phyloP scores from a whole-genome alignment of 2,888 invertebrate genomes.

The Aricia artaxerxes region DNA sequence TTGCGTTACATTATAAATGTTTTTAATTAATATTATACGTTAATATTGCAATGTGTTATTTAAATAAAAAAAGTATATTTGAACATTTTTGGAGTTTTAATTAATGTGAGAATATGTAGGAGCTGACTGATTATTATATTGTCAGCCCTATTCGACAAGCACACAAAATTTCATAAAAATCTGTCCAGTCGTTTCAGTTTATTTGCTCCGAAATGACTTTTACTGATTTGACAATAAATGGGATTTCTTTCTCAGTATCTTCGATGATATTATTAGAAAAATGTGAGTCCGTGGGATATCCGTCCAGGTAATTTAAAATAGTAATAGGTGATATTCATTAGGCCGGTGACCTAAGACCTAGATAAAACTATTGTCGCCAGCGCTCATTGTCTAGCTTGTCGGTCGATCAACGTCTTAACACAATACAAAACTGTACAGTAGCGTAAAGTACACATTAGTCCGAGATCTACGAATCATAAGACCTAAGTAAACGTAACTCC shows the following conservation, averaged over 20 bases:
- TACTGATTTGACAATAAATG: too few species aligned
- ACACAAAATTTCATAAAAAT: too few species aligned
- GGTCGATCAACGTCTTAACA: slow-evolving; percentile 10
- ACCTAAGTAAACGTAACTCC: too few species aligned
- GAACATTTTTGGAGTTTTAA: too few species aligned
- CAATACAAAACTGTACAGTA: not conserved
- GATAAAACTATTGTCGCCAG: slow-evolving; percentile 11
- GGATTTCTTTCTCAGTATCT: not conserved
- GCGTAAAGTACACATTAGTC: too few species aligned
- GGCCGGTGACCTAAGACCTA: not conserved
- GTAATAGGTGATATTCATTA: not conserved
- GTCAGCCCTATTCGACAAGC: too few species aligned
- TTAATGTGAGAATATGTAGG: too few species aligned
- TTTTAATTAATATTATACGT: not conserved
- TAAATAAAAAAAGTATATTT: not conserved
- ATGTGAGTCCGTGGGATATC: not conserved
- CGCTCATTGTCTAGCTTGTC: not conserved
- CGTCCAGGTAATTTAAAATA: not conserved
- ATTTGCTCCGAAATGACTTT: too few species aligned
- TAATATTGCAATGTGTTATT: not conserved
- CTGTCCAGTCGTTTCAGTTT: too few species aligned
- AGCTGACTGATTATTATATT: too few species aligned
- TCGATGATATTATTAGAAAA: not conserved
- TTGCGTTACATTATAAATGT: not conserved
- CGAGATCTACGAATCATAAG: too few species aligned